Conservation (phyloP, 1,140 invertebrate genomes). For the Drosophila navojoa region DNA sequence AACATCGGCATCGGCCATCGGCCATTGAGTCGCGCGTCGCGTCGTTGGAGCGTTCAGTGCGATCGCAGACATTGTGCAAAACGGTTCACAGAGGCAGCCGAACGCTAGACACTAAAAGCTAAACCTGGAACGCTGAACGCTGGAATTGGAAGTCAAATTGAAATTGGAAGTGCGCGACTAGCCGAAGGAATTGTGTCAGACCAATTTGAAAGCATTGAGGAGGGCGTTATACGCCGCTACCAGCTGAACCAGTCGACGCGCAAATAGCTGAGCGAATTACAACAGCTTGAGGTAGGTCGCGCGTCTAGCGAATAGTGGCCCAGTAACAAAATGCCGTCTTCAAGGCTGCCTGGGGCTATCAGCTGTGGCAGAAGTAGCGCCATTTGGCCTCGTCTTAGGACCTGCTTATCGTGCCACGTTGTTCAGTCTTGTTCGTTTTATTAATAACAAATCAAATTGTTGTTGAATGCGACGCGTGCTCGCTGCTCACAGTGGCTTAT, state of each 20-base stretch:
- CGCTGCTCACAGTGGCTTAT: slow-evolving; percentile 41
- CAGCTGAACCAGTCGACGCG: not conserved
- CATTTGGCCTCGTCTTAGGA: not conserved
- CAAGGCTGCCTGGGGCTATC: slow-evolving; percentile 16
- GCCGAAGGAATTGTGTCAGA: slow-evolving; percentile 36
- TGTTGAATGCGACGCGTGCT: slow-evolving; percentile 49
- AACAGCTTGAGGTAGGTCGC: slow-evolving; percentile 39
- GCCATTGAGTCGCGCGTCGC: slow-evolving; percentile 16
- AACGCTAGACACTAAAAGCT: not conserved
- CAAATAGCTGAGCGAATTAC: slow-evolving; percentile 2
- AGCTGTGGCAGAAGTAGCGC: not conserved
- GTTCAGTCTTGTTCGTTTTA: not conserved
- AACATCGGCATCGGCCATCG: too few relatives aligned
- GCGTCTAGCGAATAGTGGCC: not conserved
- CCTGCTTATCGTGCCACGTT: slow-evolving; percentile 29
- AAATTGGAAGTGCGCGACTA: slow-evolving; percentile 17
- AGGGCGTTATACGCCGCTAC: slow-evolving; percentile 19
- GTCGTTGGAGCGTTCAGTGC: slow-evolving; percentile 53
- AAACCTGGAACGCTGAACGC: not conserved
- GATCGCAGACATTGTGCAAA: slow-evolving; percentile 72
- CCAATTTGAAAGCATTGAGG: slow-evolving; percentile 32
- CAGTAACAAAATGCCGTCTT: not conserved
- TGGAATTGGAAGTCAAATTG: slow-evolving; percentile 28
- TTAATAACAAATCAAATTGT: slow-evolving; percentile 27
- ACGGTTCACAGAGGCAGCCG: slow-evolving; percentile 50